Conservation (phyloP, 2,888 invertebrate genomes). For the Neuroscelio doddi region DNA sequence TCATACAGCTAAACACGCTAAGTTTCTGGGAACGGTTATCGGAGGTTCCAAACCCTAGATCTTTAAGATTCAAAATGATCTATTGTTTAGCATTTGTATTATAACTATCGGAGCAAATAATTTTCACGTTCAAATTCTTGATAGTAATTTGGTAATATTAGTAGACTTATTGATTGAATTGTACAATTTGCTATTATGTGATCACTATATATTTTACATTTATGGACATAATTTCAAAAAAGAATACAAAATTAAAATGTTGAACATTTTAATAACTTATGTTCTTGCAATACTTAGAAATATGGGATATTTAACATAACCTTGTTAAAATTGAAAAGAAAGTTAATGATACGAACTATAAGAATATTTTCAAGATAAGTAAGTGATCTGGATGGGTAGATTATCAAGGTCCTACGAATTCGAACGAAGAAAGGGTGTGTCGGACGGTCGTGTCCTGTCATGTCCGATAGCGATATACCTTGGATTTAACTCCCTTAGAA, state of each 20-base stretch:
- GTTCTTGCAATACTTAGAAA: no score
- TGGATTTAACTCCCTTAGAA: slow-evolving; percentile 65
- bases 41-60: slow-evolving; percentile 59
- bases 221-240: no score
- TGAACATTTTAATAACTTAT: no score
- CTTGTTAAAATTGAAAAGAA: no score
- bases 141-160: slow-evolving; percentile 38
- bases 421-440: slow-evolving; percentile 72
- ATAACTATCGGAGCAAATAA: slow-evolving; percentile 54
- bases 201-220: no score
- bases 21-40: slow-evolving; percentile 66
- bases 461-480: slow-evolving; percentile 71
- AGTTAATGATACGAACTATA: slow-evolving; percentile 35
- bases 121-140: slow-evolving; percentile 37
- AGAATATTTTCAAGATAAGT: slow-evolving; percentile 68
- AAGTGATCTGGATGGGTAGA: slow-evolving; percentile 53
- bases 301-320: no score
- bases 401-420: slow-evolving; percentile 61
- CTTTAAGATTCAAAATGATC: slow-evolving; percentile 63
- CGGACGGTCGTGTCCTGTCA: slow-evolving; percentile 71
- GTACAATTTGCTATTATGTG: neutral
- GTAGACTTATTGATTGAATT: slow-evolving; percentile 35
- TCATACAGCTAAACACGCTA: slow-evolving; percentile 60
- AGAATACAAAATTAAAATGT: no score
- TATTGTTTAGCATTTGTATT: slow-evolving; percentile 63